Evolutionary conservation across 1,140 invertebrate species (phyloP), one percentile per base, ranked within the genome.

Genomic region (Anthonomus grandis): DNA sequence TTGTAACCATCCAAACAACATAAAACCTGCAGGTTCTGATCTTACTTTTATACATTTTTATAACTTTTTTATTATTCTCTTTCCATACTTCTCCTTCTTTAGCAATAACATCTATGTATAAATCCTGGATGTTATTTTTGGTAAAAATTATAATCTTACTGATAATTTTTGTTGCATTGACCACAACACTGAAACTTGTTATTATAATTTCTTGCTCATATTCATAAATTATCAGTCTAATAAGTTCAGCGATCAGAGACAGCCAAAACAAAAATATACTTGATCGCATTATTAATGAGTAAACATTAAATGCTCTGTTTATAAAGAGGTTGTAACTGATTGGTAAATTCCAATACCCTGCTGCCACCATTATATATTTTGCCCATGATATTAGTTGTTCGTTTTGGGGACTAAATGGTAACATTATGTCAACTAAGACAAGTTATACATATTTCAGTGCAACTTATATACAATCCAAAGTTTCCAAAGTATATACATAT

Each of bases 11-110:
- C 15, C 21, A 19, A 34, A 34, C 15, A n/a, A 34, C 23, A 22
- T 3, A 15, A 18, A n/a, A 2, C 22, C 19, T 54, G 34, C 13
- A 22, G n/a, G 23, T 19, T 10, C 3, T 2, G 36, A 34, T 36
- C 9, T 54, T 54, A 19, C 19, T 34, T 2, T 15, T 8, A 34
- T 45, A 54, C 13, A 44, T 2, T n/a, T 17, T 15, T 34, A 34
- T 45, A 22, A 54, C 36, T 42, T 45, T 27, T n/a, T 45, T 13
- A 21, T 44, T 9, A 34, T 22, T 22, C 4, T 13, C 9, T 9
- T 4, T 27, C 51, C 51, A 54, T 21, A 34, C 15, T 22, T 54
- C 41, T 13, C n/a, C 10, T 22, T 54, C 51, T 44, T 36, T 34
- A 4, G 21, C 36, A n/a, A 45, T 10, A 10, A 54, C 21, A 12